Conservation (phyloP, 2,113 vertebrate species). For the Rousettus leschenaultii region DNA sequence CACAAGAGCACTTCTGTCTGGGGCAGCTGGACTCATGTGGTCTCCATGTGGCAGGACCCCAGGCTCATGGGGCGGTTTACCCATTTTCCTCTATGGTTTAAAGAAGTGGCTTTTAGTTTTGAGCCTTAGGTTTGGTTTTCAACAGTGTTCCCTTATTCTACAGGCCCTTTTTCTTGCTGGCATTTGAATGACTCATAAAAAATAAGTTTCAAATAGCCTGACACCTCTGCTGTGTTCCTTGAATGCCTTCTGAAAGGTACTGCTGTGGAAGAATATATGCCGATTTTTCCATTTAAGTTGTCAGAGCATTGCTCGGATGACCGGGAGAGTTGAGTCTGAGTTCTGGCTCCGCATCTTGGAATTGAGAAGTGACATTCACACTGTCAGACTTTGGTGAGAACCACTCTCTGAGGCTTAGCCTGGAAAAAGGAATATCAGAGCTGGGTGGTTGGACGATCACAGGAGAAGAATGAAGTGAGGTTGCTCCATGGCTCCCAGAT, state of each 20-base stretch:
- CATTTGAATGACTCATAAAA: background rate
- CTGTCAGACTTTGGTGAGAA: background rate
- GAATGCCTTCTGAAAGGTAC: background rate
- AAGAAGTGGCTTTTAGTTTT: background rate
- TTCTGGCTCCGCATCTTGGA: background rate
- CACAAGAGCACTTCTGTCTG: background rate
- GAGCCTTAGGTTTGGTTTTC: background rate
- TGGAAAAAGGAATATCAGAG: background rate
- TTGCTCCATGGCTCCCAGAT: accelerated
- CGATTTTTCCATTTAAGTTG: background rate
- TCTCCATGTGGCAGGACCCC: background rate
- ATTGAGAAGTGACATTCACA: background rate
- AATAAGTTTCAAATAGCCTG: background rate
- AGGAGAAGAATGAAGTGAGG: background rate
- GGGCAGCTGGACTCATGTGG: accelerated
- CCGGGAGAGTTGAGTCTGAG: background rate
- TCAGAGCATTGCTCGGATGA: background rate
- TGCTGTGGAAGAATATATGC: background rate
- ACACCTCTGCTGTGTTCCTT: background rate
- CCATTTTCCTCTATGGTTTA: background rate
- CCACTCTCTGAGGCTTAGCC: background rate
- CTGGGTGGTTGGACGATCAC: accelerated
- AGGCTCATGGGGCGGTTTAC: background rate
- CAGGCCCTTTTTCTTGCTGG: background rate
- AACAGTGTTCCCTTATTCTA: background rate